Evolutionary conservation across 2,113 vertebrate genomes (phyloP), one percentile per base, ranked within the genome.

Genomic region (Typhlomys cinereus): DNA sequence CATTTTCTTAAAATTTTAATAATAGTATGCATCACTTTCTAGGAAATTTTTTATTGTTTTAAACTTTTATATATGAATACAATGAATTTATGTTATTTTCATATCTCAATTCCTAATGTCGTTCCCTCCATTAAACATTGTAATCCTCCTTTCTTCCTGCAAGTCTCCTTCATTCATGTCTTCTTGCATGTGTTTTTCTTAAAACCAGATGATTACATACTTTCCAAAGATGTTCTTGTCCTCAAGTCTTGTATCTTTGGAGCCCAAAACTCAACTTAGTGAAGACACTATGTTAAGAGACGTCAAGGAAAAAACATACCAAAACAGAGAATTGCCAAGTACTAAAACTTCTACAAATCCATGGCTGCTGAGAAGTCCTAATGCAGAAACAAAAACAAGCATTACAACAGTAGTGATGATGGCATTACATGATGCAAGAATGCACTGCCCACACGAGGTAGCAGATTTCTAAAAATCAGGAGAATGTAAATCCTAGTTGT

Each of bases 291-390:
- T 52, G 39, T 6, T 71, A 18, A 84, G 29, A 69, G 27, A 39
- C n/a, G 14, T 70, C 10, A 36, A 69, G 10, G 25, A 34, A 0
- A 66, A 31, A 61, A 2, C 23, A 67, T 3, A 20, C 0, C 61
- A 39, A 61, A 67, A 12, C 18, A 41, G 1, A 82, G 4, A 85
- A 4, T 54, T 36, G 3, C 8, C 23, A 0, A 61, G 1, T 17
- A 69, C 4, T 62, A 17, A 4, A 61, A 1, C 41, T 62, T 34
- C 46, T 54, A 1, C 1, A 29, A 4, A 10, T 25, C 2, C 36
- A 4, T 50, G 57, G 29, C 12, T 39, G 2, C 34, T 48, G 46
- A 70, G 2, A 34, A 8, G 70, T 76, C 20, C 20, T 9, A 39
- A 39, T 0, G 20, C 6, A 25, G 3, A 14, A 66, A 1, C 18